Evolutionary conservation across 2,888 invertebrate species (phyloP), one percentile per base, ranked within the genome.

Genomic region (Trichopria drosophilae): DNA sequence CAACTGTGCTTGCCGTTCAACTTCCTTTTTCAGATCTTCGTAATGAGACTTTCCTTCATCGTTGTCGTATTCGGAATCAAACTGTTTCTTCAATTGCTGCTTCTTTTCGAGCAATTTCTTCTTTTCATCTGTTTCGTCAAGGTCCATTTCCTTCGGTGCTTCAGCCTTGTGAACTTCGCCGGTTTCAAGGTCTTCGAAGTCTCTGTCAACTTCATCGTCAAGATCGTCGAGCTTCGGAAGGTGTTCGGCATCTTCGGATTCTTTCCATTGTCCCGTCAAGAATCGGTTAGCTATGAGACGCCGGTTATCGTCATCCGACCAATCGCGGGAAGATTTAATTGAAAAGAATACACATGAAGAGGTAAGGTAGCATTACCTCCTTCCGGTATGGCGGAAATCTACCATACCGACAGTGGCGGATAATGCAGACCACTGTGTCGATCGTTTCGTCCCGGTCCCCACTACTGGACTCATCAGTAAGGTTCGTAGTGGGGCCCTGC

Each of bases 31-130:
- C 60, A 96, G 80, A 46, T 87, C 88, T 63, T 97, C 94, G 71
- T 96, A 97, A 72, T 88, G 93, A 19, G 85, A 84, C 61, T 85
- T 85, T 52, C 83, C 84, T 51, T 87, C 86, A 35, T 85, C 85
- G 60, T 90, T 90, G 71, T 99, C 99, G 76, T 98, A 99, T 65
- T 95, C 93, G 0, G 88, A 81, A 78, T 99, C 90, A 77, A 99
- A 99, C 72, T 88, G 86, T 46, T 93, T 92, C 76, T 98, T 99
- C 9, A 97, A 76, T 71, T 92, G 91, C 52, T 85, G 80, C 76
- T 99, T 99, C 73, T 95, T 95, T 44, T 82, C 83, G 1, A 81
- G 61, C 1, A 84, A 69, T 50, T 79, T 75, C 47, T 78, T 76
- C 53, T 69, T 76, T 22, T 85, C 83, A 28, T 84, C 78, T 22